These are phyloP conservation scores for Eumacrocentrus americanus DNA, from an alignment of 2,888 invertebrate species.

Conservation along the genomic window DNA sequence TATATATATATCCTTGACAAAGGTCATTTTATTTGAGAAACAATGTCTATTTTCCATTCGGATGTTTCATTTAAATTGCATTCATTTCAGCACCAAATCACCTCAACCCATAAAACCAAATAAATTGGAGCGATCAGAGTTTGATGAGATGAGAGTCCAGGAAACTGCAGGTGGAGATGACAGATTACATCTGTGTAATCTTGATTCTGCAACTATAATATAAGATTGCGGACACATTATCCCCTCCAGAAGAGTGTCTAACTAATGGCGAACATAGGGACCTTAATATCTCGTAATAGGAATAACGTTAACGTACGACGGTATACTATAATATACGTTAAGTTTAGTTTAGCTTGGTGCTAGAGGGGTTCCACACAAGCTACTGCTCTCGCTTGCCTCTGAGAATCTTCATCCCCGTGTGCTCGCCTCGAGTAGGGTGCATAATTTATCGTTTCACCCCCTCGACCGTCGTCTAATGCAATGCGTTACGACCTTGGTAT, in stretches of 20 bases:
- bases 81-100: no score
- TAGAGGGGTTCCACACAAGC: constrained; percentile 28
- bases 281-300: constrained; percentile 56
- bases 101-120: no score
- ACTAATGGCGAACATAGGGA: constrained; percentile 56
- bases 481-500: constrained; percentile 32
- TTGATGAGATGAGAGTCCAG: background rate
- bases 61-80: no score
- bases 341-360: constrained; percentile 44
- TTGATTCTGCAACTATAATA: background rate
- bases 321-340: constrained; percentile 57
- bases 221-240: constrained; percentile 16
- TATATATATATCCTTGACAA: constrained; percentile 29
- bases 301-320: constrained; percentile 56
- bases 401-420: constrained; percentile 1
- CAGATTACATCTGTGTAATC: background rate
- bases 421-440: constrained; percentile 48
- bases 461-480: constrained; percentile 26
- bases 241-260: constrained; percentile 9
- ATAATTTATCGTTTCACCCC: constrained; percentile 58
- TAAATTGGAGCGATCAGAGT: background rate
- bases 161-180: no score
- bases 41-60: background rate
- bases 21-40: constrained; percentile 37
- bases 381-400: constrained; percentile 23